Base-by-base conservation (phyloP, 2,113 vertebrate species). In the Oriolus oriolus region DNA sequence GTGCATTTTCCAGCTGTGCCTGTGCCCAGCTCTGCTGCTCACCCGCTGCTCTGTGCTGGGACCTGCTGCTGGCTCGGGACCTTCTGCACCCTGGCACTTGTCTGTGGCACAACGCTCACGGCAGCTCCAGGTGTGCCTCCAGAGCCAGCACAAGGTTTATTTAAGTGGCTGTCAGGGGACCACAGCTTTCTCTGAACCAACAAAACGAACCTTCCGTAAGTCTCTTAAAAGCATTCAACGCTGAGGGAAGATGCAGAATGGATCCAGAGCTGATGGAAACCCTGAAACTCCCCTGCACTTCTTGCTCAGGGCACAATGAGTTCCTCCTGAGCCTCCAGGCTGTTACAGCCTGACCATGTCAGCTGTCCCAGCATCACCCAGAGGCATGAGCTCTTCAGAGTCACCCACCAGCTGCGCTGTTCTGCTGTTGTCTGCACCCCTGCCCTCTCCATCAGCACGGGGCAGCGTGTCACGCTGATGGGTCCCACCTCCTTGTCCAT, bases 1-100 rank as follows among this genome's bases (percentile, higher is more conserved):
- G 2, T 0, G 1, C 0, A 0, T 79, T 76, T 57, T 31, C 26
- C 27, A 24, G 69, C 69, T 74, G 26, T 13, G n/a, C 23, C 50
- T 26, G 31, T 31, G 60, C 52, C 64, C 64, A 20, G 27, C 28
- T 44, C 42, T 3, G 37, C 85, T 73, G 83, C 57, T 54, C 10
- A 3, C 28, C 44, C 8, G 6, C 61, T 81, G 3, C 50, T 37
- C 30, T 39, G 31, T 12, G 64, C 75, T 28, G 5, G 10, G 23
- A 47, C 22, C 41, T 37, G 71, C 66, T 49, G 61, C 77, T 65
- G 52, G 3, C 61, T 39, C 2, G 1, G 30, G 57, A 26, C 26
- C 54, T 69, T 4, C 84, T 69, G 54, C 42, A 13, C 13, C 75
- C 17, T 23, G 41, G 10, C 22, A 5, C 5, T 54, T 44, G 19